Base-by-base conservation (phyloP, 2,888 invertebrate species). In the Troides oblongomaculatus region DNA sequence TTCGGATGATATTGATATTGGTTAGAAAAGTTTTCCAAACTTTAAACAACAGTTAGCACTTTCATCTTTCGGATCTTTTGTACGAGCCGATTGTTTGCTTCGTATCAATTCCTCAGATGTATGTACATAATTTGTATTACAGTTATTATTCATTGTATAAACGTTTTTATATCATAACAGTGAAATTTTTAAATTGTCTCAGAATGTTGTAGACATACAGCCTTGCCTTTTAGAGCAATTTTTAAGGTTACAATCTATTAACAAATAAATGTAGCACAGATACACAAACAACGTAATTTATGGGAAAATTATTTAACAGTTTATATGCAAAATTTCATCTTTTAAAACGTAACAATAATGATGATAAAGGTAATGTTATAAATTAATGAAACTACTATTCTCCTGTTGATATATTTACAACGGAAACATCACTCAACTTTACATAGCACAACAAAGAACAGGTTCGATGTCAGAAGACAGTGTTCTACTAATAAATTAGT, bases 1-100 rank as follows among this genome's bases (percentile, higher is more conserved):
- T 58, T 60, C 57, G 64, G 62, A 60, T 67, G 53, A 46, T 66
- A 53, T 46, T 69, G 58, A 64, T 67, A 70, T 75, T 75, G 72
- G 72, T 77, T 72, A 71, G 70, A 39, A 39, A 39, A 71, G 69
- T 69, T 72, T 69, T 74, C 71, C 74, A 72, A 75, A 77, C 74
- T 83, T 81, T 80, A 78, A 76, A 73, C 67, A 76, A 75, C 77
- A 76, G 77, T 86, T 86, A 85, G 75, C 84, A 81, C 82, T 78
- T 80, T 79, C 74, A 76, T 81, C 72, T 75, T 74, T 73, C 73
- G 71, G 73, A 72, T 77, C 78, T 74, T 81, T 81, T 82, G 78
- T 74, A 72, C 71, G 69, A 64, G 73, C 76, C 76, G 76, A 77
- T 77, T 76, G 78, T 80, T 82, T 76, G 50, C 46, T 75, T 74